Evolutionary conservation across 1,140 invertebrate genomes (phyloP), one percentile per base, ranked within the genome.

Genomic region (Tetragnatha versicolor): DNA sequence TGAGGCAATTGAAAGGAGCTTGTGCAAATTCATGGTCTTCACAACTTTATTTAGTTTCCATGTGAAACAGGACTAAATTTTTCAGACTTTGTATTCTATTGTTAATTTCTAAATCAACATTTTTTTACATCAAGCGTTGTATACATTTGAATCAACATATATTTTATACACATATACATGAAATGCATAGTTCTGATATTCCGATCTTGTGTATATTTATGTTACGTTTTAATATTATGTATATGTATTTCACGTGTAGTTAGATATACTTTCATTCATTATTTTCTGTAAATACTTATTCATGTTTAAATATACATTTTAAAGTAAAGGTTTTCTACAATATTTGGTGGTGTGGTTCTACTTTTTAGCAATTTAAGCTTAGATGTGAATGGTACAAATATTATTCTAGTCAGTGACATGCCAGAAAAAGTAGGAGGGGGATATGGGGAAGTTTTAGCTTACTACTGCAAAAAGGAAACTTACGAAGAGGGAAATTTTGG

Each of bases 231-330:
- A n/a, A n/a, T n/a, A n/a, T n/a, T n/a, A n/a, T n/a, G n/a, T 39
- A 53, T 69, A 53, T 33, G 45, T 51, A 53, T 69, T 69, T 69
- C 55, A 55, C 31, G 22, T 37, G 55, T 51, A 53, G 51, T 69
- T 69, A 69, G 37, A 14, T 3, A 29, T 31, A 39, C 17, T 53
- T 53, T 53, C 49, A 69, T 53, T 69, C 47, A 51, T 55, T 53
- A 25, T 70, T 37, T 70, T 20, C 33, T 70, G 68, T 70, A 70
- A 33, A 70, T 70, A 70, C n/a, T 66, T 42, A 22, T 55, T 20
- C 49, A 55, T 70, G 68, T 51, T 37, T 70, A 55, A 70, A 35
- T 55, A 51, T 55, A 25, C 61, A 70, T 70, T 70, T 66, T 14
- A 20, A 55, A 70, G 33, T 70, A 70, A 70, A 70, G 9, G 35